phyloP scores from a whole-genome alignment of 2,888 invertebrate genomes.

The Parnassius smintheus region DNA sequence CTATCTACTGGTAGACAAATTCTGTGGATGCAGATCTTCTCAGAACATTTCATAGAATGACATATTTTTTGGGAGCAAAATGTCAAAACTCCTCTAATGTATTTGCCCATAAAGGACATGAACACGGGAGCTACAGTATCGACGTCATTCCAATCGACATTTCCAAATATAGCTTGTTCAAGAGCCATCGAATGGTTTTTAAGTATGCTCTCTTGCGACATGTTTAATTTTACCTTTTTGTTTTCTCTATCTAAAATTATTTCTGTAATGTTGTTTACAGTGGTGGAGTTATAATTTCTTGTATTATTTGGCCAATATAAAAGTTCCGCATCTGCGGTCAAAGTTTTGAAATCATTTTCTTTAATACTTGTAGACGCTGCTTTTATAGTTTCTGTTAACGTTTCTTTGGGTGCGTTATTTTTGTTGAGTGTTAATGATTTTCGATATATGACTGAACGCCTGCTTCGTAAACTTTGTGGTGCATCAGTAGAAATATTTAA shows the following conservation, averaged over 20 bases:
- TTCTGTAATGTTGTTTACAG: conserved; percentile 55
- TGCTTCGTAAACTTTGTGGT: conserved; percentile 40
- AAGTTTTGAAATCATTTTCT: conserved; percentile 39
- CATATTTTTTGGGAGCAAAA: conserved; percentile 65
- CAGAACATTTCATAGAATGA: conserved; percentile 68
- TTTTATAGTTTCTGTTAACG: conserved; percentile 18
- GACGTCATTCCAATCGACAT: conserved; percentile 68
- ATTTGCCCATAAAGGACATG: conserved; percentile 70
- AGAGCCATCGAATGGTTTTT: conserved; percentile 54
- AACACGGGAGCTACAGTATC: conserved; percentile 65
- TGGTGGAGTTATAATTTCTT: conserved; percentile 33
- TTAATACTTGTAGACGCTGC: conserved; percentile 33
- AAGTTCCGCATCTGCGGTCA: conserved; percentile 51
- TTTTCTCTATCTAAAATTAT: conserved; percentile 61
- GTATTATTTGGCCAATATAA: conserved; percentile 60
- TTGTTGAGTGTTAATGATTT: conserved; percentile 12
- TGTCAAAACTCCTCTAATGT: conserved; percentile 64
- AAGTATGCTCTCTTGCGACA: conserved; percentile 53
- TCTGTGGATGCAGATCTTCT: conserved; percentile 63
- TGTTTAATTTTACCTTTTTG: conserved; percentile 58
- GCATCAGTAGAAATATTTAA: conserved; percentile 42
- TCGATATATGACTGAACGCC: conserved; percentile 36
- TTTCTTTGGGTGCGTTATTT: conserved; percentile 22
- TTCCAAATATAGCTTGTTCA: conserved; percentile 67
- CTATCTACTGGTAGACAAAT: conserved; percentile 56